Base-by-base conservation (phyloP, 2,888 invertebrate genomes). In the Imbricaverruca yamaguchii region DNA sequence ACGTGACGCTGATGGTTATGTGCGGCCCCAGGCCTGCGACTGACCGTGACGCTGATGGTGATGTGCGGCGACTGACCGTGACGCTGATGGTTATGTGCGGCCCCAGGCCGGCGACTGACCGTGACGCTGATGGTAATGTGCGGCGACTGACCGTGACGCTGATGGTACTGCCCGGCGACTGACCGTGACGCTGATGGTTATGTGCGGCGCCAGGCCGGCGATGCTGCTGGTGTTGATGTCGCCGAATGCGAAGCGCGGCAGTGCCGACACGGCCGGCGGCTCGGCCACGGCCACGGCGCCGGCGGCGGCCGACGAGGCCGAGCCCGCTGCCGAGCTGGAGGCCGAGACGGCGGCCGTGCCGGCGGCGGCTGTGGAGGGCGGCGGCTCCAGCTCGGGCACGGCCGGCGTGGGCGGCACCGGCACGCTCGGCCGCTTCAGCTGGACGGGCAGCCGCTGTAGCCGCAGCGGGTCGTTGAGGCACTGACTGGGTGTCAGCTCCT, bases 401-500 rank as follows among this genome's bases (percentile, higher is more conserved):
- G 59, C 59, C 15, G 59, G 59, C 15, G 59, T 11, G 12, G 59
- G 59, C 12, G 59, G 59, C 11, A 15, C 59, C 15, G 59, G 59
- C 3, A 15, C 12, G 59, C 12, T 13, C 12, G 59, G 59, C 59
- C 59, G 59, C 59, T 59, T 59, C 85, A 98, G 89, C 88, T 98
- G 98, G 86, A 93, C 94, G 86, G 96, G 95, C 57, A 97, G 91
- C 83, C 91, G 92, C 81, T 92, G 89, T 63, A 94, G 88, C 84
- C 93, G 91, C 81, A 95, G 93, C 0, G 94, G 92, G 89, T 97
- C 97, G 88, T 97, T 97, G 84, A 99, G 88, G 86, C 95, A 94
- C 83, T 93, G 90, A 0, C 93, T 91, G 0, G 96, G 95, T 86
- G 95, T 96, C 79, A 98, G 86, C 84, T 95, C 94, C 88, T 89